phyloP scores from a whole-genome alignment of 2,888 invertebrate species.

The Macrophya alboannulata region DNA sequence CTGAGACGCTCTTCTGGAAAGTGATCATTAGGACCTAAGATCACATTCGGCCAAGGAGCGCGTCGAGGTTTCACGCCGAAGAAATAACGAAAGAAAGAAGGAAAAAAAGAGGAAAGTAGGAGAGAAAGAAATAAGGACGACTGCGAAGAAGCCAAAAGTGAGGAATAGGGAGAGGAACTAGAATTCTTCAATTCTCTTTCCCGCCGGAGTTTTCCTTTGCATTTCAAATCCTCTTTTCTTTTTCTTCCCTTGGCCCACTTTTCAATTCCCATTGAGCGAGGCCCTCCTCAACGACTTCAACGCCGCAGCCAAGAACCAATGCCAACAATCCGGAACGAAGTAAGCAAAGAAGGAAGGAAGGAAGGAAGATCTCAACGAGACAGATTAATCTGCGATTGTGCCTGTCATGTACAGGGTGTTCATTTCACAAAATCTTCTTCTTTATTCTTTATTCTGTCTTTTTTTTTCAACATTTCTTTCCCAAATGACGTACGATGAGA shows the following conservation, averaged over 20 bases:
- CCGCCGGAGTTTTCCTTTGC: background rate
- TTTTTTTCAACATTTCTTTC: background rate
- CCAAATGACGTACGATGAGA: background rate
- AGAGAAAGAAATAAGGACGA: background rate
- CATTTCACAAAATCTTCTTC: background rate
- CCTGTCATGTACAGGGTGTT: conserved; percentile 14
- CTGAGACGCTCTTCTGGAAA: background rate
- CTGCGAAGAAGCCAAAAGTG: background rate
- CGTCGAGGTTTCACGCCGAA: background rate
- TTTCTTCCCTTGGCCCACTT: conserved; percentile 33
- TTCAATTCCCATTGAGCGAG: conserved; percentile 38
- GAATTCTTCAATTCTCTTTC: background rate
- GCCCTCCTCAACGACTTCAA: background rate
- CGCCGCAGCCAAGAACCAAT: conserved; percentile 19
- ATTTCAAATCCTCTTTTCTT: conserved; percentile 9
- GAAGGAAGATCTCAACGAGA: conserved; percentile 19
- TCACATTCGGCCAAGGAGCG: conserved; percentile 1
- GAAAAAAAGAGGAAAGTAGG: background rate
- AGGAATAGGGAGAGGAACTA: background rate
- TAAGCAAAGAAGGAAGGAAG: background rate
- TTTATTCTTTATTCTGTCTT: background rate
- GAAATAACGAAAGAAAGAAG: background rate
- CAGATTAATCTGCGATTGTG: conserved; percentile 38
- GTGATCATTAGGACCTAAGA: conserved; percentile 34
- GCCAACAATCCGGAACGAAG: conserved; percentile 26